Conservation (phyloP, 2,888 invertebrate genomes). For the Cephus rjabovi region DNA sequence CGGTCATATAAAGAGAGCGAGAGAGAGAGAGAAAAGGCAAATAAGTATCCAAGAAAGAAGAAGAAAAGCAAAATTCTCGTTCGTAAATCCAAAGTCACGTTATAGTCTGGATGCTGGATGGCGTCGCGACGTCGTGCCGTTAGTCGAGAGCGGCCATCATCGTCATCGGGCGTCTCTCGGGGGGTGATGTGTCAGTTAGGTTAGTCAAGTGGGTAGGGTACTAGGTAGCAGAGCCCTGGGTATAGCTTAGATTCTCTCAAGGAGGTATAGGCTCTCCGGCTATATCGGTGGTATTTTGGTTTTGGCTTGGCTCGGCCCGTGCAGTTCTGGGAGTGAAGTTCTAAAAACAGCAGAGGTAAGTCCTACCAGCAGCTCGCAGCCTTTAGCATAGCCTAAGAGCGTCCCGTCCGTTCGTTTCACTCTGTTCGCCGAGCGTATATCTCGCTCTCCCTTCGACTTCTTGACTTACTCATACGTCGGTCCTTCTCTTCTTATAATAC, state of each 20-base stretch:
- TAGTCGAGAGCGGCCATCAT: conserved; percentile 12
- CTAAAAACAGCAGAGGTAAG: conserved; percentile 68
- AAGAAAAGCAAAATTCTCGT: background rate
- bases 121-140: too few species aligned
- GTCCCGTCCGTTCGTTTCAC: conserved; percentile 13
- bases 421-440: conserved; percentile 12
- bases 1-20: conserved; percentile 16
- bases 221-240: conserved; percentile 22
- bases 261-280: conserved; percentile 34
- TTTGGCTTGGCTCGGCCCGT: conserved; percentile 65
- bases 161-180: background rate
- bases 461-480: conserved; percentile 23
- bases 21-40: background rate
- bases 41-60: conserved; percentile 7
- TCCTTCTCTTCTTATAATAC: conserved; percentile 24
- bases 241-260: conserved; percentile 24
- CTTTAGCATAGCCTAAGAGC: conserved; percentile 4
- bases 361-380: conserved; percentile 49
- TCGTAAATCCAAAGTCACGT: background rate
- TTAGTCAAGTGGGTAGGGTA: conserved; percentile 17
- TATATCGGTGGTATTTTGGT: conserved; percentile 65
- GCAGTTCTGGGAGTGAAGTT: conserved; percentile 67
- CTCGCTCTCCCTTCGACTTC: conserved; percentile 25
- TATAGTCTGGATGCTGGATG: too few species aligned
- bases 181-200: conserved; percentile 21